Evolutionary conservation across 64 coral and sea anemone genomes (phyloP), one percentile per base, ranked within the genome.

Genomic region (Cladopsammia gracilis): DNA sequence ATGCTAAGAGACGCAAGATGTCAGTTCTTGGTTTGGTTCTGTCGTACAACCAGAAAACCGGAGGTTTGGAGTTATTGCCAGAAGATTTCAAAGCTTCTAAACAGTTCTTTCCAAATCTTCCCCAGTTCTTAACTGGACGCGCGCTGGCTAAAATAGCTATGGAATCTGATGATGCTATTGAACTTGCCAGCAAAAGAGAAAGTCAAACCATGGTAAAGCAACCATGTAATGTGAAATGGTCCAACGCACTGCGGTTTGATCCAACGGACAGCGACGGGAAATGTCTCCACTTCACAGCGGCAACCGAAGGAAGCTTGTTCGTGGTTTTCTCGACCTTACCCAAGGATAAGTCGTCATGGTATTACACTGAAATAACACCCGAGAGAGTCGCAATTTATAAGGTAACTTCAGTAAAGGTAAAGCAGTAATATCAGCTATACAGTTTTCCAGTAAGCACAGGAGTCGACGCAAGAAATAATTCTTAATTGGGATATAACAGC

Each of bases 231-330:
- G 90, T 92, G 9, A 56, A 85, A 52, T 92, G 66, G 79, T 92
- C 90, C 14, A 92, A 92, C 26, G 64, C 77, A 10, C 77, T 92
- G 11, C 70, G 90, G 4, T 85, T 92, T 64, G 90, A 92, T 80
- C 90, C 90, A 1, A 58, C 77, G 26, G 79, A 85, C 54, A 45
- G 10, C 11, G 24, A 65, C 25, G 90, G 90, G 13, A 92, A 92
- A 76, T 92, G 90, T 46, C 69, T 92, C n/a, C 90, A 92, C 86
- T 92, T 92, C 45, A 92, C 90, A 48, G 90, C 90, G 4, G 53
- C 80, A 6, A 75, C 79, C 42, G 79, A 73, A 23, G 90, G 90
- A 49, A 76, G 10, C 16, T 20, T 76, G 42, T 86, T 67, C 59
- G 67, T 86, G 14, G 70, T 92, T 6, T 92, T 92, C 58, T 85